Evolutionary conservation across 2,888 invertebrate species (phyloP).

Genomic region (Trilocha varians): DNA sequence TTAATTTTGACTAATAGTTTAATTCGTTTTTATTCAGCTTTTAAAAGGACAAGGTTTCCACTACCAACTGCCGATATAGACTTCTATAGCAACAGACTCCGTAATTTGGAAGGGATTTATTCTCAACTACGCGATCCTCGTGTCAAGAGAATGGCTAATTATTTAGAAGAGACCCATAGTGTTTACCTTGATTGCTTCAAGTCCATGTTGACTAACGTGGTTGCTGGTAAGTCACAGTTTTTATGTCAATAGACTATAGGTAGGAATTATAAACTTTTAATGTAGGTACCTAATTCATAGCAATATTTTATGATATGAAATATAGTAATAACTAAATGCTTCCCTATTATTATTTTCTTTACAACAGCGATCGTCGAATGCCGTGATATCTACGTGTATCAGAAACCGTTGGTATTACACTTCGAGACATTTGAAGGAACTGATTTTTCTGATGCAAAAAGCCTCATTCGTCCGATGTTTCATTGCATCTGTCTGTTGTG

Average conservation of each 20-base stretch:
- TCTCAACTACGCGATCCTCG: conserved; percentile 88
- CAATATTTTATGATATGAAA: not conserved
- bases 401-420: conserved; percentile 80
- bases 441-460: conserved; percentile 77
- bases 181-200: conserved; percentile 86
- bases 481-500: conserved; percentile 88
- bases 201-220: conserved; percentile 83
- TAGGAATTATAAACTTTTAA: no score
- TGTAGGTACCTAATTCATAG: not conserved
- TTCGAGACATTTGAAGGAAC: conserved; percentile 81
- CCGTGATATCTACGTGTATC: conserved; percentile 85
- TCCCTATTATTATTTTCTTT: no score
- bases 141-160: conserved; percentile 86
- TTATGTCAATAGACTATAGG: no score
- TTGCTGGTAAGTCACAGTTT: conserved; percentile 79
- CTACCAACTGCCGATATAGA: conserved; percentile 80
- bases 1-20: conserved; percentile 3
- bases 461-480: conserved; percentile 78
- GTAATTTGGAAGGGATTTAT: conserved; percentile 89
- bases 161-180: conserved; percentile 84
- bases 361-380: conserved; percentile 84
- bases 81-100: conserved; percentile 85
- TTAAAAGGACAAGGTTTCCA: conserved; percentile 80
- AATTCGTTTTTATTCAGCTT: conserved; percentile 40
- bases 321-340: no score